These are phyloP conservation scores for Lacerta bilineata DNA, from an alignment of 2,797 vertebrate genomes.

Conservation along the genomic window DNA sequence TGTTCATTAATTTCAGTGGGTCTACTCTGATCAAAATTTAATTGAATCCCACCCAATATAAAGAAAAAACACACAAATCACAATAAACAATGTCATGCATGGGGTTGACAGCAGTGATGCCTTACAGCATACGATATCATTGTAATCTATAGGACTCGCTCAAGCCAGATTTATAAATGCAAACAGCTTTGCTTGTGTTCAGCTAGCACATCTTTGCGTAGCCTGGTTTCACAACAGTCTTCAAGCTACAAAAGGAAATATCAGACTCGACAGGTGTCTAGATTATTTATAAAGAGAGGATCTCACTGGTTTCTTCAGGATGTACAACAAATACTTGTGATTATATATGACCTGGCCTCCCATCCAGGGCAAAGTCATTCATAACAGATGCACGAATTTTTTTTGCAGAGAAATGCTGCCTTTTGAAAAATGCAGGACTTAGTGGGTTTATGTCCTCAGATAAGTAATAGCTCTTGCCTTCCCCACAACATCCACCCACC, in stretches of 20 bases:
- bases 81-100: neutral
- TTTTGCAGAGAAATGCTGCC: neutral
- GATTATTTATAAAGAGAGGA: slow-evolving; percentile 63
- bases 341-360: slow-evolving; percentile 27
- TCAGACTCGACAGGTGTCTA: slow-evolving; percentile 52
- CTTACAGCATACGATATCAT: neutral
- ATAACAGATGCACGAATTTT: neutral
- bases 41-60: too few species aligned
- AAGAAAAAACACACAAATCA: too few species aligned
- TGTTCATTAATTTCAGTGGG: too few species aligned
- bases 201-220: neutral
- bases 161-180: neutral
- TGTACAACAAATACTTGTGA: slow-evolving; percentile 33
- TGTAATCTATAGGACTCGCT: neutral
- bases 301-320: slow-evolving; percentile 36
- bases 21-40: too few species aligned
- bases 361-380: slow-evolving; percentile 33
- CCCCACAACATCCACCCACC: neutral
- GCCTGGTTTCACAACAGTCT: slow-evolving; percentile 32
- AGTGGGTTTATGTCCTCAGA: neutral
- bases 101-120: neutral
- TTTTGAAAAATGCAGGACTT: slow-evolving; percentile 11
- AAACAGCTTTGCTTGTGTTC: slow-evolving; percentile 15
- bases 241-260: slow-evolving; percentile 50
- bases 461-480: neutral